A percentile compares a stretch with the other conserved stretches of the same genome.
These are phyloP conservation scores for Chamaea fasciata DNA, from an alignment of 2,113 vertebrate species.

Conservation along the genomic window DNA sequence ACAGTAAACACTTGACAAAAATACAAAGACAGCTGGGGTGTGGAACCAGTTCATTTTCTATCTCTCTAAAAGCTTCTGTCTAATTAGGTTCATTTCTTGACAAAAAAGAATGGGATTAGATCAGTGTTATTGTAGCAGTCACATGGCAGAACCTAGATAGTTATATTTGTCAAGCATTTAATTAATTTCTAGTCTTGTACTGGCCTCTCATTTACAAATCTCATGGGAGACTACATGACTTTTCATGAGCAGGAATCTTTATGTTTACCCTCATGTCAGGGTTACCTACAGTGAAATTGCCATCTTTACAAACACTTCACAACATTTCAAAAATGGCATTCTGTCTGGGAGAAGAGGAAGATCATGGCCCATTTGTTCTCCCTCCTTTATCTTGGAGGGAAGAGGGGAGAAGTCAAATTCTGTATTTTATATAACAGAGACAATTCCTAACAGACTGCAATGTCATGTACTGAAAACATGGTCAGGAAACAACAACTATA, in stretches of 20 bases:
- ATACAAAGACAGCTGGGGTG: background rate
- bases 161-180: background rate
- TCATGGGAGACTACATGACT: background rate
- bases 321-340: background rate
- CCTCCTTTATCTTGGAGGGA: background rate
- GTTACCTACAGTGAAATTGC: background rate
- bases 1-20: slow-evolving; percentile 31
- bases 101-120: background rate
- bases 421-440: background rate
- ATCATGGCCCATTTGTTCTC: background rate
- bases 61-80: background rate
- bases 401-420: background rate
- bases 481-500: slow-evolving; percentile 33
- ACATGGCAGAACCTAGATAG: background rate
- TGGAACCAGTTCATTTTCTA: background rate
- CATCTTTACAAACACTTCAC: background rate
- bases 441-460: background rate
- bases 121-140: background rate
- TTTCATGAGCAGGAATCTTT: background rate
- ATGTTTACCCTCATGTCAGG: background rate
- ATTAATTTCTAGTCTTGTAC: background rate
- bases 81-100: background rate
- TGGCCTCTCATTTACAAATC: background rate
- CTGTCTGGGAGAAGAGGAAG: background rate
- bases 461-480: background rate